These are phyloP conservation scores for Prenolepis imparis DNA, from an alignment of 2,888 invertebrate species.

Conservation along the genomic window DNA sequence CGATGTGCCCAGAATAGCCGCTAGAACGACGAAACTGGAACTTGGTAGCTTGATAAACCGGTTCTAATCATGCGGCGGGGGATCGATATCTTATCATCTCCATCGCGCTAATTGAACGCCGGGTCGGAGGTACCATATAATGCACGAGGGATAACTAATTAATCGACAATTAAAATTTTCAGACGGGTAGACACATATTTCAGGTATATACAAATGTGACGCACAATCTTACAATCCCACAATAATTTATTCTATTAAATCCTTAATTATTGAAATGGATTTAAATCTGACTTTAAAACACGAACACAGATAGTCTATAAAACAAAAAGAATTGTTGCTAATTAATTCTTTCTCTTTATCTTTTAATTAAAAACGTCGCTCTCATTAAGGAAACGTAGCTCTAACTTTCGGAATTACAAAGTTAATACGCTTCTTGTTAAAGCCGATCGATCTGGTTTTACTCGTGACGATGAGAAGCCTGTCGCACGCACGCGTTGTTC, in stretches of 20 bases:
- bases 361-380: not conserved
- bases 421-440: not conserved
- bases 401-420: not conserved
- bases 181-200: not conserved
- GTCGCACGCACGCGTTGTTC: not conserved
- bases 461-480: not conserved
- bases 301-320: not conserved
- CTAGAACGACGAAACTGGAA: conserved; percentile 39
- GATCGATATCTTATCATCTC: conserved; percentile 45
- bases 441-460: not conserved
- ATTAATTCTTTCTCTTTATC: not conserved
- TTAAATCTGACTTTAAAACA: not conserved
- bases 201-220: not conserved
- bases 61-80: conserved; percentile 42
- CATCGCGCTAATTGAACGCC: conserved; percentile 35
- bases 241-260: not conserved
- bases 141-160: not conserved
- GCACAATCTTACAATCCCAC: not conserved
- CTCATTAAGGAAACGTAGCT: not conserved
- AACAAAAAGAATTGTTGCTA: not conserved
- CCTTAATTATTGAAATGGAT: not conserved
- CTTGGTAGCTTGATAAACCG: conserved; percentile 48
- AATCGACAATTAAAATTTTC: conserved; percentile 33
- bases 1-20: conserved; percentile 22
- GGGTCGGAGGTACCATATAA: not conserved